These are phyloP conservation scores for Gorsachius goisagi DNA, from an alignment of 2,113 vertebrate genomes.

Conservation along the genomic window DNA sequence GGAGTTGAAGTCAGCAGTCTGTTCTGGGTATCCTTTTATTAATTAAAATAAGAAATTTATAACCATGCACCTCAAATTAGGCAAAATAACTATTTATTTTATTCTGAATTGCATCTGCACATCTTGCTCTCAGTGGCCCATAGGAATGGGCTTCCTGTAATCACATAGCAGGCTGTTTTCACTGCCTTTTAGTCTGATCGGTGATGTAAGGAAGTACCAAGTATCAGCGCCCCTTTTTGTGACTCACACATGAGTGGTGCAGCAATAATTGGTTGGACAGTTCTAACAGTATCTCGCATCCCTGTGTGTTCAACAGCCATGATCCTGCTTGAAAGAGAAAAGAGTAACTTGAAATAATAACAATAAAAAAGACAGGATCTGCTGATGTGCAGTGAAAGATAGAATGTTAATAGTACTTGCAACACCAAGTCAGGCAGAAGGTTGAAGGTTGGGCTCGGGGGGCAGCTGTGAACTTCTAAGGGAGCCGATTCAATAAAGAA, in stretches of 20 bases:
- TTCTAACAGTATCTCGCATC: neutral
- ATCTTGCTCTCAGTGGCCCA: neutral
- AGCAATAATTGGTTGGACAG: neutral
- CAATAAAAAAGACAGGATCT: neutral
- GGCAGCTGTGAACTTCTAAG: constrained; percentile 64
- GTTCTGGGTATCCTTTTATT: neutral
- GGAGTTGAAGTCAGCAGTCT: neutral
- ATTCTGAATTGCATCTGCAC: neutral
- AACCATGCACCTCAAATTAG: neutral
- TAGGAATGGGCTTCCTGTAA: neutral
- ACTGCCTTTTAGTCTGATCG: neutral
- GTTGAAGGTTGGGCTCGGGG: constrained; percentile 32
- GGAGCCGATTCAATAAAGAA: constrained; percentile 42
- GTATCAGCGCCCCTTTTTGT: neutral
- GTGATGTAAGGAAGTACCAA: neutral
- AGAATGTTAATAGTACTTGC: constrained; percentile 37
- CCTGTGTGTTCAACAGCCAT: neutral
- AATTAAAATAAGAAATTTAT: neutral
- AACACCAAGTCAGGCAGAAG: constrained; percentile 6
- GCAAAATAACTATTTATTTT: neutral
- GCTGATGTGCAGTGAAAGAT: constrained; percentile 29
- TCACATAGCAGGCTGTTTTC: neutral
- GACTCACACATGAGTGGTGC: fast-evolving
- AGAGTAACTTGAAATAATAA: neutral
- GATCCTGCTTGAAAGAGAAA: neutral